Base-by-base conservation (phyloP, 2,113 vertebrate species). In the Speoplatyrhinus poulsoni region DNA sequence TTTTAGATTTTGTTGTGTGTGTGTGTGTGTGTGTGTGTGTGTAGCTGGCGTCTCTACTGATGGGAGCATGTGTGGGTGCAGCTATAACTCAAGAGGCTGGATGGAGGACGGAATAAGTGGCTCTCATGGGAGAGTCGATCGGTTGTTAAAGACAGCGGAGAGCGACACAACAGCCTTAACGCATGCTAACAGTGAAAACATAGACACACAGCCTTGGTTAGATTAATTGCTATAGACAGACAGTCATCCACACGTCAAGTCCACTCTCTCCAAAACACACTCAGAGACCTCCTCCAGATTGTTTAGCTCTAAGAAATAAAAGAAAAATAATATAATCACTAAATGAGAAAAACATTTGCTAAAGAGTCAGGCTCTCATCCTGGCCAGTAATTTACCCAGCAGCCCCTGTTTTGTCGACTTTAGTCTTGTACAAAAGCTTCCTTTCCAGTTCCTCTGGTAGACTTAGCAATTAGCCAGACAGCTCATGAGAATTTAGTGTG, bases 61-160 rank as follows among this genome's bases (percentile, higher is more conserved):
- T 56, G 72, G 73, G 65, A 59, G 81, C 57, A 57, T 81, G 81
- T 75, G 84, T 82, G 79, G 80, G 76, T 87, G 82, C 26, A 84
- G 83, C 77, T 84, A 83, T 79, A 84, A 83, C 82, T 84, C 77
- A 79, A 87, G 85, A 84, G 88, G 80, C 74, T 86, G 81, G 65
- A 82, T 84, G 70, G 85, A 85, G 87, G 86, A 85, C 80, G 73
- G 78, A 81, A 81, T 87, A 90, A 91, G 88, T 91, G 88, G 83
- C 81, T 88, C 87, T 87, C 87, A 69, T 72, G 87, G 88, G 88
- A 84, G 79, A 82, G 78, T 70, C 77, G 76, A 86, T 88, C 57
- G 61, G 75, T 84, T 82, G 83, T 87, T 88, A 83, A 86, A 90
- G 83, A 82, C 83, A 83, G 86, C 69, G 76, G 73, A 88, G 77